Base-by-base conservation (phyloP, 1,140 invertebrate genomes). In the Apis laboriosa region DNA sequence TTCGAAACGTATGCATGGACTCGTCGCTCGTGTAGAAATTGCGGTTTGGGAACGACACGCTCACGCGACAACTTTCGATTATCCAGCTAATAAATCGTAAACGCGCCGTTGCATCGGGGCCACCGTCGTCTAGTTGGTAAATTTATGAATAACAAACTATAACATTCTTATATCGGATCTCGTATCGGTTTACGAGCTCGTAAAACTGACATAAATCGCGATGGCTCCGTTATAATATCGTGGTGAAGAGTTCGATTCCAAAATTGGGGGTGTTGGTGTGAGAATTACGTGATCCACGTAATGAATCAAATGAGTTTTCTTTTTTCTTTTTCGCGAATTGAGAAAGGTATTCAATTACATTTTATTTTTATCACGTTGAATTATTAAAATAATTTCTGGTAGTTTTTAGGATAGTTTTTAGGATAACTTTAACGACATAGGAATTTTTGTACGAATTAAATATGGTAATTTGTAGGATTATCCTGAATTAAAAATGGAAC, bases 91-190 rank as follows among this genome's bases (percentile, higher is more conserved):
- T 77, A 77, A 83, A 83, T 83, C 81, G 81, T 7, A 51, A 68
- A 80, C 70, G 55, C 77, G 68, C 0, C 24, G 60, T 24, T 71
- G 81, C 77, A 66, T 64, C 68, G 67, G 13, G 82, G 68, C 61
- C 43, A 34, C 43, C 34, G 68, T 71, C 28, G 58, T 3, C 76
- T 28, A 12, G 51, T 21, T 19, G 77, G 70, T 68, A 89, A 91
- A 91, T 92, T 91, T 91, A 92, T 90, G 88, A 91, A 92, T 90
- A 89, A 83, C 89, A 75, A 89, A 90, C 89, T 91, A 89, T 90
- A 92, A 91, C 85, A 88, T 92, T 91, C 90, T 91, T 90, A 89
- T 92, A 92, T 92, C 88, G 90, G 89, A 88, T 89, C 89, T 89
- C 17, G 86, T 91, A 90, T 90, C 90, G 84, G 87, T 92, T 92